Conservation (phyloP, 2,888 invertebrate genomes). For the Dasysyrphus tricinctus region DNA sequence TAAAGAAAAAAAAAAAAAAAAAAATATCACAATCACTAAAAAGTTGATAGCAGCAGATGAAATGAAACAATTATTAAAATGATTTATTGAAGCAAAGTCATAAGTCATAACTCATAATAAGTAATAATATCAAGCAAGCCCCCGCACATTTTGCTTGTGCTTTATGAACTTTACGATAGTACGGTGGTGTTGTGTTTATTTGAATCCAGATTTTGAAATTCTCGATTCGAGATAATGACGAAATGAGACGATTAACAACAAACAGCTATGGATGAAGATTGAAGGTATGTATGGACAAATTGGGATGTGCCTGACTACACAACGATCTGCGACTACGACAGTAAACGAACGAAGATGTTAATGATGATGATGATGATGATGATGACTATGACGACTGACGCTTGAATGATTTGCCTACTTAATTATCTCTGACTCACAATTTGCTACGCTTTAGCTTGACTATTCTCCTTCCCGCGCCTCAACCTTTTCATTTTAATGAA, state of each 20-base stretch:
- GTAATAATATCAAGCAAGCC: neutral
- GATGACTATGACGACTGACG: conserved; percentile 56
- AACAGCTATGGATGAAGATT: conserved; percentile 28
- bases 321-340: conserved; percentile 12
- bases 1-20: neutral
- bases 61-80: conserved; percentile 53
- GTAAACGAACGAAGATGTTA: neutral
- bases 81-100: conserved; percentile 28
- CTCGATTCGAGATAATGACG: conserved; percentile 51
- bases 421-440: conserved; percentile 67
- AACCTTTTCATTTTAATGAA: neutral
- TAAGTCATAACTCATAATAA: neutral
- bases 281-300: neutral
- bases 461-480: neutral
- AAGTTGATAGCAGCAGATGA: conserved; percentile 10
- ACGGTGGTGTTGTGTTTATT: conserved; percentile 10
- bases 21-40: conserved; percentile 17
- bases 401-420: conserved; percentile 71
- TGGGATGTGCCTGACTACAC: conserved; percentile 10
- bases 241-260: conserved; percentile 53
- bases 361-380: conserved; percentile 21
- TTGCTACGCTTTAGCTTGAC: conserved; percentile 7
- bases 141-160: conserved; percentile 9
- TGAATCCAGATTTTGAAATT: conserved; percentile 46
- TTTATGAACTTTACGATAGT: neutral